Evolutionary conservation across 1,140 invertebrate species (phyloP).

Genomic region (Phocides pigmalion): DNA sequence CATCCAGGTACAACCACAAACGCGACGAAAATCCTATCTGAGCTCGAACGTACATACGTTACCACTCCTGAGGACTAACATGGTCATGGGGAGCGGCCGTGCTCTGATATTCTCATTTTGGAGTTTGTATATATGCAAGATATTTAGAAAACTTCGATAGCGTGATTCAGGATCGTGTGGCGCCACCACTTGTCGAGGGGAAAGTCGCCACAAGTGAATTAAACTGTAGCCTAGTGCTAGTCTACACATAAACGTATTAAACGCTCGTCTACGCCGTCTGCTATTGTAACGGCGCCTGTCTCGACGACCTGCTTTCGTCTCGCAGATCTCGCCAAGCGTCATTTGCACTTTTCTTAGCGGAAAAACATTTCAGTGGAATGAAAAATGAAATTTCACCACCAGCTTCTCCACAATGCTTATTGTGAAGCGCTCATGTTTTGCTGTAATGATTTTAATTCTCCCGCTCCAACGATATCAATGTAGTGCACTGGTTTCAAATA

Average conservation of each 20-base stretch:
- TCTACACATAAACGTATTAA: background rate
- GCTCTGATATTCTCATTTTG: too few relatives aligned
- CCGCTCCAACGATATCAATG: background rate
- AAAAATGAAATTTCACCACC: slow-evolving; percentile 75
- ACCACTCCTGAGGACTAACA: too few relatives aligned
- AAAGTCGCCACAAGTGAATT: too few relatives aligned
- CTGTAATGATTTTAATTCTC: slow-evolving; percentile 44
- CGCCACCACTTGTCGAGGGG: too few relatives aligned
- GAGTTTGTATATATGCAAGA: too few relatives aligned
- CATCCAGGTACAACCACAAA: too few relatives aligned
- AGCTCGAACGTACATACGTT: too few relatives aligned
- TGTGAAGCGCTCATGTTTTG: slow-evolving; percentile 47
- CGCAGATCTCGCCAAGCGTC: slow-evolving; percentile 67
- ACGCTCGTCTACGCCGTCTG: slow-evolving; percentile 42
- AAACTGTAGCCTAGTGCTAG: too few relatives aligned
- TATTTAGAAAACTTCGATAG: too few relatives aligned
- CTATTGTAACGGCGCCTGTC: slow-evolving; percentile 53
- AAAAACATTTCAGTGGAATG: slow-evolving; percentile 66
- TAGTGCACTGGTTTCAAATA: background rate
- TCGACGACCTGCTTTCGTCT: slow-evolving; percentile 56
- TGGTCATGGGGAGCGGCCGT: too few relatives aligned
- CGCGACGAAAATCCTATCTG: too few relatives aligned
- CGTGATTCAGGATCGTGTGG: too few relatives aligned
- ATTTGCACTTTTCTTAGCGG: slow-evolving; percentile 70
- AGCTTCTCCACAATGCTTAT: slow-evolving; percentile 57